Base-by-base conservation (phyloP, 2,113 vertebrate genomes). In the Nematolebias whitei region DNA sequence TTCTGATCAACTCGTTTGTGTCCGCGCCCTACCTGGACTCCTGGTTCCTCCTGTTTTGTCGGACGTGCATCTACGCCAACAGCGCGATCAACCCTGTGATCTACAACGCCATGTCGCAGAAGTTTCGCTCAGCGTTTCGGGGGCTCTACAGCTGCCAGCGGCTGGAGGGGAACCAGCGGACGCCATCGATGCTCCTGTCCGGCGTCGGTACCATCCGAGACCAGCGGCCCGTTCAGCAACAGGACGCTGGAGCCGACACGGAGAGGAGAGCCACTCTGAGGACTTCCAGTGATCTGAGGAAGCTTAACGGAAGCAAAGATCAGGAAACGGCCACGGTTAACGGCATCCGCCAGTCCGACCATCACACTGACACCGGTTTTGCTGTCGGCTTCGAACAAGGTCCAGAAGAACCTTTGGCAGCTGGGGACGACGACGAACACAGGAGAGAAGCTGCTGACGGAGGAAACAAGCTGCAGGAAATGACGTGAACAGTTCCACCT, bases 71-170 rank as follows among this genome's bases (percentile, higher is more conserved):
- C 66, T 95, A 93, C 6, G 85, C 93, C 79, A 93, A 93, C 91
- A 95, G 93, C 0, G 91, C 94, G 20, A 90, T 94, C 80, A 93
- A 93, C 87, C 94, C 95, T 0, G 74, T 94, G 7, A 80, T 94
- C 55, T 94, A 94, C 84, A 94, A 94, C 60, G 90, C 91, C 56
- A 93, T 92, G 94, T 95, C 93, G 7, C 92, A 90, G 88, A 94
- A 93, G 85, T 94, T 95, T 67, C 90, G 88, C 57, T 87, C 70
- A 0, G 94, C 93, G 3, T 94, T 94, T 56, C 80, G 85, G 0
- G 76, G 48, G 3, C 88, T 95, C 29, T 95, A 93, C 86, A 82
- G 80, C 2, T 93, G 93, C 29, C 52, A 82, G 29, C 54, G 39
- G 1, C 75, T 56, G 10, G 86, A 84, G 1, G 68, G 29, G 2